phyloP scores from a whole-genome alignment of 1,140 invertebrate species.

The Apolygus lucorum region DNA sequence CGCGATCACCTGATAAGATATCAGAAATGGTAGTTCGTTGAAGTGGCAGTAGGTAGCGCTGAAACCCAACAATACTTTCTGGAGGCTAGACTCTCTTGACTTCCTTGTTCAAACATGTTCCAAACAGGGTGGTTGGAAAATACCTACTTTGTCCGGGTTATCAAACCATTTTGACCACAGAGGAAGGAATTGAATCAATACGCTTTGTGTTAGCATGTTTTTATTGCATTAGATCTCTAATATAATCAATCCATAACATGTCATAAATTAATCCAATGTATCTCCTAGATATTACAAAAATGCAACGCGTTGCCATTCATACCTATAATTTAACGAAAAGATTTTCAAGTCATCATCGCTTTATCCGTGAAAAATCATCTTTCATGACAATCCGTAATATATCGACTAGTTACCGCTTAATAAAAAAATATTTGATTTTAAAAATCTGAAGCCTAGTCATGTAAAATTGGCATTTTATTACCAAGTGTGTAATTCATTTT shows the following conservation, averaged over 20 bases:
- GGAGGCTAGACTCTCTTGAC: no score
- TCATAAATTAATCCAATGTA: not conserved
- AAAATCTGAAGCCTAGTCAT: not conserved
- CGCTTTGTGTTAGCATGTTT: not conserved
- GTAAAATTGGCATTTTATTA: no score
- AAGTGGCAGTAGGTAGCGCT: no score
- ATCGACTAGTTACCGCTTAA: conserved; percentile 11
- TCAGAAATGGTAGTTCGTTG: no score
- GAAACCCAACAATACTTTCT: no score
- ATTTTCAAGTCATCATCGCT: not conserved
- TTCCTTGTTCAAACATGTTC: no score
- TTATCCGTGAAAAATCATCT: not conserved
- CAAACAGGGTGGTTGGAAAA: no score
- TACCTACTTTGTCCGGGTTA: no score
- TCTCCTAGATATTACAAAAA: not conserved
- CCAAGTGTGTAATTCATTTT: not conserved
- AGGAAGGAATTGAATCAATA: not conserved
- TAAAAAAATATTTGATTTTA: conserved; percentile 12
- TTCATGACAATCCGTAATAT: not conserved
- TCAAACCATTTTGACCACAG: no score
- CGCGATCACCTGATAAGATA: no score
- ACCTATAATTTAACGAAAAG: not conserved
- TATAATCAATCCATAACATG: not conserved
- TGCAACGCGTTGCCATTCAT: no score
- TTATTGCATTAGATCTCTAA: not conserved